Evolutionary conservation across 2,888 invertebrate genomes (phyloP), one percentile per base, ranked within the genome.

Genomic region (Heliconius erato): DNA sequence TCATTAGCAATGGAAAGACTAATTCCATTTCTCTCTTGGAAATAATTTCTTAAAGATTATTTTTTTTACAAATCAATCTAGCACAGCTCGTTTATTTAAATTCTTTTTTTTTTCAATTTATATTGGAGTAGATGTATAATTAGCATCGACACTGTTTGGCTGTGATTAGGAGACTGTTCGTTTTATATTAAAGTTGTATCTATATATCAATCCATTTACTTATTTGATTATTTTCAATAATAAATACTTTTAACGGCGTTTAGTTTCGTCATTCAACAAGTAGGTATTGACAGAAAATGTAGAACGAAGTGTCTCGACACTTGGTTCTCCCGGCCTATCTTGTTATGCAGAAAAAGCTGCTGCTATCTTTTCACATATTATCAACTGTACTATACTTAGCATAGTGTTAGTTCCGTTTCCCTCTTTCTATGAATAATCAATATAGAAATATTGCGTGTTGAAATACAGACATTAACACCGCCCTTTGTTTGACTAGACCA

Each of bases 11-110:
- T 54, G 23, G 23, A 72, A 74, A 74, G 32, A 54, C 12, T 23
- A 54, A 74, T 32, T 23, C 11, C 7, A 35, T 35, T 54, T 14
- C 59, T 32, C 32, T 59, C 54, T 35, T 74, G n/a, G 23, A n/a
- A 59, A 59, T 59, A 35, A 59, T 74, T 59, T 74, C 32, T 74
- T 59, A 7, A 59, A 23, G 32, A 74, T 35, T 59, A 59, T 2
- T 14, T 74, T 74, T 35, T 72, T 26, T 9, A 59, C 35, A n/a
- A 59, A 32, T 59, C 32, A 35, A 74, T 32, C 74, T 74, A 54
- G 74, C 9, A 63, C 59, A 76, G 63, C 5, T 16, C 14, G 32
- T 76, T 35, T 76, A 76, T 35, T 63, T 19, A 59, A 76, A n/a
- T 63, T 28, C 7, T 19, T 7, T 26, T 72, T 40, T 72, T 72